Percentiles rank a stretch among this genome's conserved stretches.
phyloP scores from a whole-genome alignment of 2,888 invertebrate genomes.

The Ligdia adustata region DNA sequence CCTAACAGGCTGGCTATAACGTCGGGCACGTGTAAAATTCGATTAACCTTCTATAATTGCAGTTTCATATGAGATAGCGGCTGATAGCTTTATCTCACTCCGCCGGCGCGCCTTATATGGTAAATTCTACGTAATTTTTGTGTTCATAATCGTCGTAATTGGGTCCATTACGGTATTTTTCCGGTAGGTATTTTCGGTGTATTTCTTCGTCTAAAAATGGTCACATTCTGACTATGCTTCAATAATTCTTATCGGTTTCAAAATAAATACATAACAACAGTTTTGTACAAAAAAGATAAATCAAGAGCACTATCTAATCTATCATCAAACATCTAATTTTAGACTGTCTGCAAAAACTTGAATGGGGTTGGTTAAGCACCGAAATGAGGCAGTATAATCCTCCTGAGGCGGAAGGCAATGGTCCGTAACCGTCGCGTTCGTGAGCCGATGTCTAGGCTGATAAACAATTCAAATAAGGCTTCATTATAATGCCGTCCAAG shows the following conservation, averaged over 20 bases:
- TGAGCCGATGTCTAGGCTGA: constrained; percentile 2
- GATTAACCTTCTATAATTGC: constrained; percentile 7
- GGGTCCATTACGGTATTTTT: too few species aligned
- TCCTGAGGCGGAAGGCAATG: background rate
- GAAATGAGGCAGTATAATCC: background rate
- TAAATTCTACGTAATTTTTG: constrained; percentile 4
- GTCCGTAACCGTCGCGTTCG: background rate
- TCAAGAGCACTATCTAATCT: too few species aligned
- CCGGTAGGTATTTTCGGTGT: too few species aligned
- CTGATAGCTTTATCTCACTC: constrained; percentile 22
- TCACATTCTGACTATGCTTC: too few species aligned
- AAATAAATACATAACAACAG: too few species aligned
- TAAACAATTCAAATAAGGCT: constrained; percentile 16
- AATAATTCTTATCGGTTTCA: too few species aligned
- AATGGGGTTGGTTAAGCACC: too few species aligned
- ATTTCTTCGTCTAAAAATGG: too few species aligned
- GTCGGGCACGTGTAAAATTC: constrained; percentile 11
- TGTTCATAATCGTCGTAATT: background rate
- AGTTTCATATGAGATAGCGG: constrained; percentile 12
- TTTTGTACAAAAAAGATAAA: too few species aligned
- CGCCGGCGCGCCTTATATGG: constrained; percentile 3
- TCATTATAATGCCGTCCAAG: constrained; percentile 16
- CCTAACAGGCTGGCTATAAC: constrained; percentile 4
- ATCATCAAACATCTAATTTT: too few species aligned
- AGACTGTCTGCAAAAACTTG: too few species aligned